Conservation (phyloP, 2,113 vertebrate genomes). For the Cardinalis cardinalis region DNA sequence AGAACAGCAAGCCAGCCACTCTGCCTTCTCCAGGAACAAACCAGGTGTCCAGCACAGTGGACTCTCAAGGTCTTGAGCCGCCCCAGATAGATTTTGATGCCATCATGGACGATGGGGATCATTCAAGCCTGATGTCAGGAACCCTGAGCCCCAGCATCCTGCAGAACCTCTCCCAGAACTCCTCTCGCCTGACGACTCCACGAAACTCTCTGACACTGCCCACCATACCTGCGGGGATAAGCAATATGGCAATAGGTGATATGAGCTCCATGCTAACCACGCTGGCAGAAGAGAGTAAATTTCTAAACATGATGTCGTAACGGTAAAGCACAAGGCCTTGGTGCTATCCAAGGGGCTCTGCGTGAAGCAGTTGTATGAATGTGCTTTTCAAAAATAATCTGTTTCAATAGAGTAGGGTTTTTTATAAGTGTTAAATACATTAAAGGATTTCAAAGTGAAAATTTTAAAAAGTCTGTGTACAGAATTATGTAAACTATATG, state of each 20-base stretch:
- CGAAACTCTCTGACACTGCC: constrained; percentile 92
- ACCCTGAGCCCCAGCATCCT: constrained; percentile 92
- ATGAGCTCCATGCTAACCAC: constrained; percentile 99
- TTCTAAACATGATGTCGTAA: constrained; percentile 96
- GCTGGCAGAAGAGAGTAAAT: constrained; percentile 94
- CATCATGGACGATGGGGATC: constrained; percentile 95
- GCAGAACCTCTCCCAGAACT: constrained; percentile 94
- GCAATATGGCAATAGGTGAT: constrained; percentile 98
- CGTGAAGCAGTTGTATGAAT: constrained; percentile 57
- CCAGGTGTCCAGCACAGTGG: constrained; percentile 94
- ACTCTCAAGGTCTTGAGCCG: constrained; percentile 85
- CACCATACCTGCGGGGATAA: constrained; percentile 87
- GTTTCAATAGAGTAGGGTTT: constrained; percentile 33
- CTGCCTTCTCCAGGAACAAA: constrained; percentile 89
- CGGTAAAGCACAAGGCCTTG: constrained; percentile 45
- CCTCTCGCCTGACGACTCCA: constrained; percentile 95
- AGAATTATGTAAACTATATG: constrained; percentile 52
- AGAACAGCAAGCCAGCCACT: constrained; percentile 67
- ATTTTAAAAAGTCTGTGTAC: constrained; percentile 33
- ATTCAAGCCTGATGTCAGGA: constrained; percentile 94
- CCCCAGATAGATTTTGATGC: constrained; percentile 95
- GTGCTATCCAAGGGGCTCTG: constrained; percentile 8
- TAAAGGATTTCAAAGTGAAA: constrained; percentile 51
- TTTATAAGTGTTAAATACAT: constrained; percentile 64
- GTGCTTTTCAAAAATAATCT: constrained; percentile 28